Conservation (phyloP, 30 jellyfish, hydroid and myxozoan genomes). For the Aurelia sp. region DNA sequence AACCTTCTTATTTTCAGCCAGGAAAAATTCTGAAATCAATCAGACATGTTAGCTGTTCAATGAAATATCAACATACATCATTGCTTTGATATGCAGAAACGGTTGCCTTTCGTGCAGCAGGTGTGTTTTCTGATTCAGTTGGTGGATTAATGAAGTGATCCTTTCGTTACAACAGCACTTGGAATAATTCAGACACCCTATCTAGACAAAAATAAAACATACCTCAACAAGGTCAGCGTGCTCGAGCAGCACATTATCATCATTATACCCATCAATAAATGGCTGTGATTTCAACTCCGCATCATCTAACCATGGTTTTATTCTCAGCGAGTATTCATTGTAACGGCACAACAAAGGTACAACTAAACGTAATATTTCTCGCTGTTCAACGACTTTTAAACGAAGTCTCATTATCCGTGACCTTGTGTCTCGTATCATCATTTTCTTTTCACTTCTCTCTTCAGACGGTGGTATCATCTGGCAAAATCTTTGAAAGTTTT, state of each 20-base stretch:
- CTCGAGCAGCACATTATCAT: constrained; percentile 52
- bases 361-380: constrained; percentile 55
- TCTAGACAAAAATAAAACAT: no score
- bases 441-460: constrained; percentile 59
- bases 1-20: no score
- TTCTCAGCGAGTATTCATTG: constrained; percentile 48
- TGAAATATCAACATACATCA: no score
- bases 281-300: constrained; percentile 53
- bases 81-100: no score
- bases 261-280: constrained; percentile 34
- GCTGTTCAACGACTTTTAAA: constrained; percentile 33
- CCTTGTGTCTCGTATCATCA: constrained; percentile 60
- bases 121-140: no score
- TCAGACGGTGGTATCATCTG: constrained; percentile 82
- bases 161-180: no score
- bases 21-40: no score
- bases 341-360: constrained; percentile 72
- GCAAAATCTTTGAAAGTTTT: constrained; percentile 65
- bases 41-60: no score
- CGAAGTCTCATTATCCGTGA: constrained; percentile 52
- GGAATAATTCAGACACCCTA: no score
- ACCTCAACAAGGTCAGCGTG: constrained; percentile 83
- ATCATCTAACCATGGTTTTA: constrained; percentile 79
- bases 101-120: no score
- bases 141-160: no score